Evolutionary conservation across 2,888 invertebrate genomes (phyloP).

Genomic region (Tiliacea aurago): DNA sequence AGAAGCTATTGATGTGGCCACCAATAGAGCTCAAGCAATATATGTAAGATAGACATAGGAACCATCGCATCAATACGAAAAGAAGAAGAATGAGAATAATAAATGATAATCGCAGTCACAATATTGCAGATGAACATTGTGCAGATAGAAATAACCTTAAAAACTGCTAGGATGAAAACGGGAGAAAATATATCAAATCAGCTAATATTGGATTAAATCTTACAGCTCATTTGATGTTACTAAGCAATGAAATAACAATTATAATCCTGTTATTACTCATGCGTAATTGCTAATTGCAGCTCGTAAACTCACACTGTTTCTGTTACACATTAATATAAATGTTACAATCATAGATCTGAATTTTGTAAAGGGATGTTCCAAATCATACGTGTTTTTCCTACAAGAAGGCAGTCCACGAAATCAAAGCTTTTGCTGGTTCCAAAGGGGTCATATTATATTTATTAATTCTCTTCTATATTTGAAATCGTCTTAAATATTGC

Average conservation of each 20-base stretch:
- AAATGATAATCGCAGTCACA: too few species aligned
- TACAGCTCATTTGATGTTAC: not conserved
- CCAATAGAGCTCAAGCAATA: not conserved
- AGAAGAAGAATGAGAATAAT: too few species aligned
- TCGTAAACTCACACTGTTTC: constrained; percentile 22
- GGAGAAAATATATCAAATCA: not conserved
- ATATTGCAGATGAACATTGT: not conserved
- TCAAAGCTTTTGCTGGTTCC: too few species aligned
- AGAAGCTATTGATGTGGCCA: not conserved
- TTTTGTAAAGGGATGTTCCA: not conserved
- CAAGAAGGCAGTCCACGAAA: not conserved
- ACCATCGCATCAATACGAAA: not conserved
- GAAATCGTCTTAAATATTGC: too few species aligned
- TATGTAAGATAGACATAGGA: too few species aligned
- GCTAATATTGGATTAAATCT: not conserved
- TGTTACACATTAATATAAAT: not conserved
- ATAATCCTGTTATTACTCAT: constrained; percentile 6
- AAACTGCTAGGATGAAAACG: not conserved
- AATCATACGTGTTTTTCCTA: not conserved
- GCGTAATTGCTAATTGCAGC: constrained; percentile 27
- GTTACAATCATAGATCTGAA: not conserved
- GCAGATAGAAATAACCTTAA: not conserved
- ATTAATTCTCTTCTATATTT: too few species aligned
- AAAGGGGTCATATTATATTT: too few species aligned
- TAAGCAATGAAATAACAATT: constrained; percentile 28